Conservation (phyloP, 2,113 vertebrate genomes). For the Chinchilla lanigera region DNA sequence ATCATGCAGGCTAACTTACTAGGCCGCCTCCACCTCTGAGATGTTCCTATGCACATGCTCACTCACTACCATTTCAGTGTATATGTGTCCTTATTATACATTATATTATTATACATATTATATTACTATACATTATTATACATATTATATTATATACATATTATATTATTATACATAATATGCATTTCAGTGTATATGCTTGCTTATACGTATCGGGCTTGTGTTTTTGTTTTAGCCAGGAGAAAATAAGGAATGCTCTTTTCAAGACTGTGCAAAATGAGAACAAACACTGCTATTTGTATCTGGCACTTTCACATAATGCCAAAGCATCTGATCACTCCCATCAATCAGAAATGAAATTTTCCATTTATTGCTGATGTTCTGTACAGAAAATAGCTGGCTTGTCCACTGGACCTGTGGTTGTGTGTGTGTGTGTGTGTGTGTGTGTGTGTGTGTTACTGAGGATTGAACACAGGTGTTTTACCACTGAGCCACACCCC, state of each 20-base stretch:
- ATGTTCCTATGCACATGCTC: not conserved
- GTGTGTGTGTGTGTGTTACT: not conserved
- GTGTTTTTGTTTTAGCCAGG: not conserved
- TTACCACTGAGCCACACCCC: not conserved
- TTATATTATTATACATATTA: too few relatives aligned
- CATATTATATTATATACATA: too few relatives aligned
- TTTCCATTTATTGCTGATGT: constrained; percentile 43
- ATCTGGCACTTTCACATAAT: constrained; percentile 36
- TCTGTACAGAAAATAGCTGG: constrained; percentile 69
- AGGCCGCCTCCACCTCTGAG: not conserved
- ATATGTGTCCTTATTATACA: not conserved
- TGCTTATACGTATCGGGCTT: not conserved
- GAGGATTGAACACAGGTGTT: not conserved
- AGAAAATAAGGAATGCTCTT: not conserved
- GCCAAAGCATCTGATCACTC: constrained; percentile 52
- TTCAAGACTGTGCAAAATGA: constrained; percentile 43
- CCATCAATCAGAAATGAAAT: constrained; percentile 17
- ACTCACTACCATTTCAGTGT: not conserved
- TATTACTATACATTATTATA: too few relatives aligned
- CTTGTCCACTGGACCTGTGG: constrained; percentile 35
- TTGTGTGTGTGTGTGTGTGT: not conserved
- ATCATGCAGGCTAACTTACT: not conserved
- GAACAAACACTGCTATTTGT: constrained; percentile 31
- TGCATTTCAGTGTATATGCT: not conserved
- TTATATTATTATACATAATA: too few relatives aligned